Base-by-base conservation (phyloP, 2,888 invertebrate genomes). In the Dasysyrphus tricinctus region DNA sequence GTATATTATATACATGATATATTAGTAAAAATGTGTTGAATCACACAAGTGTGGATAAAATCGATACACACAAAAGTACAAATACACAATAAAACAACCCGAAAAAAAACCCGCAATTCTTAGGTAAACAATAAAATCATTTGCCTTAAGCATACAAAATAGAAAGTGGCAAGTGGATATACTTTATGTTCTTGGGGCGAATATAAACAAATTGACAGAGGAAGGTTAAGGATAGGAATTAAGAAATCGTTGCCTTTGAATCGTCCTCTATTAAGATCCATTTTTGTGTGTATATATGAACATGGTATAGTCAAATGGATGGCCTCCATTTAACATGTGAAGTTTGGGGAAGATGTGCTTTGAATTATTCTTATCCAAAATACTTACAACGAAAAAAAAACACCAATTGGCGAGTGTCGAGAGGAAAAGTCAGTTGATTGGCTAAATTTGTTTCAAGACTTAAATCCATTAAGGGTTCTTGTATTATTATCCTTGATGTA, bases 121-220 rank as follows among this genome's bases (percentile, higher is more conserved):
- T 44, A 47, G 32, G 44, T 32, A 63, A 63, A 63, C n/a, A 44
- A 63, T 63, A 63, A 63, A 63, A 47, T 63, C 29, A 63, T 44
- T 44, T 29, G 44, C 29, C 44, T 11, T 32, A 39, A 61, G 42
- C 29, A 29, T 32, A 32, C n/a, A 19, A 5, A 8, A n/a, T 14
- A 42, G 12, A 42, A 29, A 61, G 5, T 32, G 8, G n/a, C n/a
- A 24, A 16, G 29, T 11, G 11, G 16, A 29, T 63, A 29, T 47
- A 32, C 37, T 59, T 59, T 59, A n/a, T n/a, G 37, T 59, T 59
- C n/a, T 59, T 39, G 0, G 14, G 39, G 14, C 61, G 16, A 44
- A 44, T 32, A 63, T 63, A 63, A 63, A 63, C 32, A 63, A 63
- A 63, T 63, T 63, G 44, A 63, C 32, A 32, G 63, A 61, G 42